Conservation (phyloP, 2,797 vertebrate species). For the Thaleichthys pacificus region DNA sequence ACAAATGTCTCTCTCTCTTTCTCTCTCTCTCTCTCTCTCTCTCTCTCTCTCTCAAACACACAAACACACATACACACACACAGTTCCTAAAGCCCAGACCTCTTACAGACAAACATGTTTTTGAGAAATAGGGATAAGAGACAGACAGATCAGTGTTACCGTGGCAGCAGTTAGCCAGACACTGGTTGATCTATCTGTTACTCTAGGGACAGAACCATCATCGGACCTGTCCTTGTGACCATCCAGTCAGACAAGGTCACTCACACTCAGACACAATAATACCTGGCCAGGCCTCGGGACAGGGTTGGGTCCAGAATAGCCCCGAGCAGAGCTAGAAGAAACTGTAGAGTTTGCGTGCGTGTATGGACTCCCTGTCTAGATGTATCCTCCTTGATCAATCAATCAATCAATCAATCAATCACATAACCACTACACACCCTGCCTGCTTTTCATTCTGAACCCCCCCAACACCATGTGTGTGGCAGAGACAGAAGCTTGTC, state of each 20-base stretch:
- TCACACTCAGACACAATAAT: constrained; percentile 13
- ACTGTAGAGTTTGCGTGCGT: constrained; percentile 71
- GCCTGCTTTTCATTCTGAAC: constrained; percentile 17
- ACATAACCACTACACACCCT: constrained; percentile 45
- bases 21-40: too few relatives aligned
- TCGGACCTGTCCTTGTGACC: constrained; percentile 55
- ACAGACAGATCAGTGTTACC: constrained; percentile 52
- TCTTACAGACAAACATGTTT: constrained; percentile 46
- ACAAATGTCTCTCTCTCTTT: constrained; percentile 48
- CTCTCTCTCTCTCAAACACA: constrained; percentile 8
- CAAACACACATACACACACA: constrained; percentile 16
- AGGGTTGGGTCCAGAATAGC: constrained; percentile 31
- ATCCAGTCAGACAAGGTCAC: background rate
- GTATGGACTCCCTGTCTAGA: constrained; percentile 39
- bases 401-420: constrained; percentile 74
- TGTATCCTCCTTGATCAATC: constrained; percentile 54
- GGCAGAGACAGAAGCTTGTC: constrained; percentile 48
- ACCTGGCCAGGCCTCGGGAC: constrained; percentile 58
- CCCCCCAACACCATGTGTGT: constrained; percentile 42
- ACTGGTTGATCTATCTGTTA: constrained; percentile 49
- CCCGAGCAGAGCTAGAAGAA: constrained; percentile 67
- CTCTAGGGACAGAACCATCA: too few relatives aligned
- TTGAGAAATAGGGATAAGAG: constrained; percentile 50
- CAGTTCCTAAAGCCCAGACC: constrained; percentile 45
- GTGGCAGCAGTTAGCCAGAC: constrained; percentile 55